A percentile compares a stretch with the other conserved stretches of the same genome.
Conservation (phyloP, 2,113 vertebrate species). For the Chiloscyllium plagiosum region DNA sequence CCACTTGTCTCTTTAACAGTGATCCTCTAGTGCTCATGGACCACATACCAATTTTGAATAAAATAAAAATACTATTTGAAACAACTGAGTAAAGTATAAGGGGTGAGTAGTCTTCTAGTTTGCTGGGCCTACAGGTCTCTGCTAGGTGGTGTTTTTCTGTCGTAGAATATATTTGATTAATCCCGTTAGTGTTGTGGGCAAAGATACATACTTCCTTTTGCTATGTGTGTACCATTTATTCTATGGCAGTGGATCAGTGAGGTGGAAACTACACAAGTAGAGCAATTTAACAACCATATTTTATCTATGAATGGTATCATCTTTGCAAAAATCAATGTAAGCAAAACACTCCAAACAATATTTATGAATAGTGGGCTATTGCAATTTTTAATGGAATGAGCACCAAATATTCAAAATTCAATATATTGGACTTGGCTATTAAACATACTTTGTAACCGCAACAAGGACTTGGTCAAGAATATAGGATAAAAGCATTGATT, state of each 20-base stretch:
- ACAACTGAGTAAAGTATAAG: not conserved
- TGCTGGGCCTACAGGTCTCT: not conserved
- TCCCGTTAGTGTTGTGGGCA: not conserved
- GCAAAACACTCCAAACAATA: not conserved
- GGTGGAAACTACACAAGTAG: not conserved
- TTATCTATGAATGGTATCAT: not conserved
- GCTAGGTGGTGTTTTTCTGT: not conserved
- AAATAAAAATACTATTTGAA: not conserved
- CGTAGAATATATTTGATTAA: not conserved
- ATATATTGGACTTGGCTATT: not conserved
- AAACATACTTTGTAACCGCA: not conserved
- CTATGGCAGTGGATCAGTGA: not conserved
- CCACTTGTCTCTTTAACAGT: too few species aligned
- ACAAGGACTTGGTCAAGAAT: not conserved
- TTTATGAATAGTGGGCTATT: not conserved
- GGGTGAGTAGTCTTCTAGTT: not conserved
- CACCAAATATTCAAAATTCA: not conserved
- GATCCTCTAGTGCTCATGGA: too few species aligned
- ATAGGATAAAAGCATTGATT: not conserved
- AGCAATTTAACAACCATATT: not conserved
- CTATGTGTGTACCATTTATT: not conserved
- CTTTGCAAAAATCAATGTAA: too few species aligned
- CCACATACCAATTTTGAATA: not conserved
- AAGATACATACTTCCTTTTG: not conserved
- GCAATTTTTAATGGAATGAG: not conserved